Base-by-base conservation (phyloP, 2,888 invertebrate genomes). In the Galeopsomyia nigrocyanea region DNA sequence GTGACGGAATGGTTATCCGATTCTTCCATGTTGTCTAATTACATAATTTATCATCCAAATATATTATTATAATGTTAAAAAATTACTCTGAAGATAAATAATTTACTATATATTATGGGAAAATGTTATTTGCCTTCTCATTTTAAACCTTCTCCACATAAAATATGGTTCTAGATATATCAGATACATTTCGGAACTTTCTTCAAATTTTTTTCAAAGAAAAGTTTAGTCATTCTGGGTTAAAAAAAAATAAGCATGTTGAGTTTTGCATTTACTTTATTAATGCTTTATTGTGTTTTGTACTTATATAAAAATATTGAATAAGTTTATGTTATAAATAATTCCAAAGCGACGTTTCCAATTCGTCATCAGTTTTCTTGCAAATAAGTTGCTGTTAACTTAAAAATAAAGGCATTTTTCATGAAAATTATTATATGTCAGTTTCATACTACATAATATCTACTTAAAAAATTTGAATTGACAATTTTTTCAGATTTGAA, bases 301-400 rank as follows among this genome's bases (percentile, higher is more conserved):
- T 73, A 75, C 61, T 75, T 75, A 75, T 39, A 39, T 75, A 75
- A 75, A 75, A 75, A 75, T 75, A 75, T 75, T 71, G 63, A 73
- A 71, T 71, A 73, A 71, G 68, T 75, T 73, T 70, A 73, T 56
- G 65, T 73, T 71, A 47, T 62, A 73, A 75, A 75, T 65, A 65
- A 75, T 75, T 73, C 65, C 57, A 58, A 75, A 75, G 69, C 57
- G 70, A 73, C 57, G 58, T 67, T 75, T 75, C 68, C 64, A 68
- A 75, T 75, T 66, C 53, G 68, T 65, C 62, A 61, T 21, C 69
- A 56, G 64, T 65, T 62, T 19, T 21, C 65, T 70, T 68, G 75
- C 55, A 71, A 74, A 67, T 64, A 69, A 75, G 67, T 69, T 72
- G 67, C 67, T 47, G 60, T 71, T 58, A 66, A 71, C 39, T 71